phyloP scores from a whole-genome alignment of 2,113 vertebrate species.

The Poecile atricapillus region DNA sequence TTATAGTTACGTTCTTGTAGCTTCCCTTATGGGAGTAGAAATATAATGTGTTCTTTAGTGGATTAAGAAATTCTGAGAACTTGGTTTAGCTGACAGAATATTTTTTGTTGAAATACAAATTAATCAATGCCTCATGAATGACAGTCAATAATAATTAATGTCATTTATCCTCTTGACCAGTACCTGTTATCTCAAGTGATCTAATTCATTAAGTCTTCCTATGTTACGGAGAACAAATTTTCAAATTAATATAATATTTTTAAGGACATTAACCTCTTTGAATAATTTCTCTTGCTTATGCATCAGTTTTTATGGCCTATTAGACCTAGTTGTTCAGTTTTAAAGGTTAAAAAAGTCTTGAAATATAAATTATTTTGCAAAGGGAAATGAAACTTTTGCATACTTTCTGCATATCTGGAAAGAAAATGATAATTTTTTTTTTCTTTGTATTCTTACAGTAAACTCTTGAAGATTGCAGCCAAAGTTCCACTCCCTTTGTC shows the following conservation, averaged over 20 bases:
- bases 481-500: constrained; percentile 82
- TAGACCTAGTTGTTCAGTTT: not conserved
- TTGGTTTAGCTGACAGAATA: not conserved
- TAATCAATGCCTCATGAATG: not conserved
- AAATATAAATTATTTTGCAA: not conserved
- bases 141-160: not conserved
- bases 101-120: not conserved
- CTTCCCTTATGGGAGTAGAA: not conserved
- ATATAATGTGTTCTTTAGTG: not conserved
- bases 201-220: not conserved
- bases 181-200: not conserved
- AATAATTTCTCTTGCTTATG: not conserved
- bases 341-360: not conserved
- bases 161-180: not conserved
- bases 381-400: not conserved
- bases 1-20: not conserved
- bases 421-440: not conserved
- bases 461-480: constrained; percentile 79
- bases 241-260: not conserved
- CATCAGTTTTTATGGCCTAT: not conserved
- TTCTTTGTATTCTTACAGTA: constrained; percentile 75
- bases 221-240: not conserved
- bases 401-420: not conserved
- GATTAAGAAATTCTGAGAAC: not conserved
- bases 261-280: not conserved